A percentile compares a stretch with the other conserved stretches of the same genome.
phyloP scores from a whole-genome alignment of 1,140 invertebrate genomes.

The Bombus soroeensis region DNA sequence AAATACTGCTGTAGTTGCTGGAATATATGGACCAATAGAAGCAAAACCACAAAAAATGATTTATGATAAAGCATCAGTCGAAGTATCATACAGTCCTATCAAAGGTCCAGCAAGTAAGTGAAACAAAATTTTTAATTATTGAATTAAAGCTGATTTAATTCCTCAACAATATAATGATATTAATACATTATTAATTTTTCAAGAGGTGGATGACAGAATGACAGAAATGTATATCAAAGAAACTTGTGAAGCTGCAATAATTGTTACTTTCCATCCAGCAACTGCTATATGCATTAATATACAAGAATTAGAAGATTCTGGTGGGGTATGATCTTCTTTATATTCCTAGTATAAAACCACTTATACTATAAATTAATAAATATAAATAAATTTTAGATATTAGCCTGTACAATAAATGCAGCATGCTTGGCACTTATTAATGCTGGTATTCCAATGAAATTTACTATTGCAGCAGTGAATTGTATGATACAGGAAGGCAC shows the following conservation, averaged over 20 bases:
- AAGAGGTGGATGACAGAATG: slow-evolving; percentile 87
- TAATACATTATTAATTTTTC: slow-evolving; percentile 64
- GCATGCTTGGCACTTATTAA: slow-evolving; percentile 91
- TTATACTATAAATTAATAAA: background rate
- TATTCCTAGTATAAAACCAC: background rate
- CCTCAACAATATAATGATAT: background rate
- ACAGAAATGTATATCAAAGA: slow-evolving; percentile 90
- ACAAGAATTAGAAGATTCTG: slow-evolving; percentile 93
- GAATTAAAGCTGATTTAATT: background rate
- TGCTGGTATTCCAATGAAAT: slow-evolving; percentile 91
- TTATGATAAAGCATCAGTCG: slow-evolving; percentile 90
- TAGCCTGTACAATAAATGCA: slow-evolving; percentile 92
- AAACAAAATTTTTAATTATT: background rate
- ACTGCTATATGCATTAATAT: slow-evolving; percentile 90
- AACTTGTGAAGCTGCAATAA: slow-evolving; percentile 89
- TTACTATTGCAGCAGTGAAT: slow-evolving; percentile 89
- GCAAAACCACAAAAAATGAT: slow-evolving; percentile 89
- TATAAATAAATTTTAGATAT: slow-evolving; percentile 82
- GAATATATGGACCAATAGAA: slow-evolving; percentile 93
- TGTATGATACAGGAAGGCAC: slow-evolving; percentile 86
- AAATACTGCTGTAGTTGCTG: slow-evolving; percentile 89
- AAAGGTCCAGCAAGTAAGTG: slow-evolving; percentile 88
- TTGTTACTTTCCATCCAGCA: slow-evolving; percentile 89
- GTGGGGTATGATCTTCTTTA: slow-evolving; percentile 85
- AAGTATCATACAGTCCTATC: slow-evolving; percentile 90